Conservation (phyloP, 2,797 vertebrate genomes). For the Scleropages formosus region DNA sequence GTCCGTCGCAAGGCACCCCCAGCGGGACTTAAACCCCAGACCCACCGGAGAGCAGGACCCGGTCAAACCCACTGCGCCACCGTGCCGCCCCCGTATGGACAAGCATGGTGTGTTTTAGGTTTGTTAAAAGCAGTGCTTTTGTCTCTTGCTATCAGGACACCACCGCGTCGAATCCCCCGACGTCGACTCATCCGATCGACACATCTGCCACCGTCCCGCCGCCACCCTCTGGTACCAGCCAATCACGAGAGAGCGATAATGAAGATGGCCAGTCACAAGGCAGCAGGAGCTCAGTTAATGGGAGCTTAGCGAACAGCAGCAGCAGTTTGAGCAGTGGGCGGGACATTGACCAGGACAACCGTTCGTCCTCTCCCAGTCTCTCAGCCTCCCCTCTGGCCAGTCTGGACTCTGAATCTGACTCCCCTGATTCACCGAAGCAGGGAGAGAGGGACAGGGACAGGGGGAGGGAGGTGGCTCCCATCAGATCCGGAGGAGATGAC, state of each 20-base stretch:
- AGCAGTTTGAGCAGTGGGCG: slow-evolving; percentile 92
- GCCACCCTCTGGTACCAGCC: slow-evolving; percentile 67
- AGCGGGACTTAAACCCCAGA: no score
- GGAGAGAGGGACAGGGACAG: slow-evolving; percentile 65
- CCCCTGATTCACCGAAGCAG: slow-evolving; percentile 74
- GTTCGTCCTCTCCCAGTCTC: slow-evolving; percentile 95
- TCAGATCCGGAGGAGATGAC: slow-evolving; percentile 65
- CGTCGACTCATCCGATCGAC: slow-evolving; percentile 70
- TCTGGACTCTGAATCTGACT: slow-evolving; percentile 93
- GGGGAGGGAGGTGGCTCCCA: slow-evolving; percentile 61
- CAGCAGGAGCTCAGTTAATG: slow-evolving; percentile 80
- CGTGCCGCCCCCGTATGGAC: slow-evolving; percentile 50
- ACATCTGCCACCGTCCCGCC: slow-evolving; percentile 67
- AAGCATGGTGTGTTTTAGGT: slow-evolving; percentile 19
- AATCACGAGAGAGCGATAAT: slow-evolving; percentile 77
- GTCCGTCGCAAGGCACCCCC: no score
- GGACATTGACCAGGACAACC: slow-evolving; percentile 98
- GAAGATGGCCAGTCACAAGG: slow-evolving; percentile 78
- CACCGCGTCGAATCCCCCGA: slow-evolving; percentile 63
- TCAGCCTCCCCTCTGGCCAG: slow-evolving; percentile 92
- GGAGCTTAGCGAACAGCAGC: slow-evolving; percentile 91
- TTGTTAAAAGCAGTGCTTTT: slow-evolving; percentile 26
- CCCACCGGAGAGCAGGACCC: no score
- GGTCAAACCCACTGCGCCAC: no score
- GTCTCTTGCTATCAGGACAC: slow-evolving; percentile 64